Conservation (phyloP, 1,140 invertebrate species). For the Acromyrmex echinatior region DNA sequence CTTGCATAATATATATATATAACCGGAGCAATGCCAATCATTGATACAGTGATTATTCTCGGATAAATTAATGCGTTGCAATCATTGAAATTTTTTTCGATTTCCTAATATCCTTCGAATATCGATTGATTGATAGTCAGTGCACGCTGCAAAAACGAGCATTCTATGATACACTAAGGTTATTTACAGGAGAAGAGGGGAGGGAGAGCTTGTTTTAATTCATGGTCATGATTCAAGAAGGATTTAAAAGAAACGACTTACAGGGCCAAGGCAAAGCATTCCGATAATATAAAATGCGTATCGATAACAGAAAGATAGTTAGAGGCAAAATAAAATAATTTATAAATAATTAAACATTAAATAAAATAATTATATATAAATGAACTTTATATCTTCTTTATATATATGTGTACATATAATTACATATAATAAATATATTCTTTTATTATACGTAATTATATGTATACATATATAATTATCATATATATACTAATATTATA, state of each 20-base stretch:
- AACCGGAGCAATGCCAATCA: no score
- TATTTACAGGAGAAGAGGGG: conserved; percentile 30
- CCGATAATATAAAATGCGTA: neutral
- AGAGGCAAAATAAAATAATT: neutral
- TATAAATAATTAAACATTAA: neutral
- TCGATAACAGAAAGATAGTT: conserved; percentile 9
- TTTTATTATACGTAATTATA: no score
- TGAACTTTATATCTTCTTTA: no score
- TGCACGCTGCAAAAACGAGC: conserved; percentile 62
- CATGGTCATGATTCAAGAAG: conserved; percentile 57
- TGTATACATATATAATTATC: no score
- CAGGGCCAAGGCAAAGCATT: neutral
- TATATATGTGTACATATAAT: no score
- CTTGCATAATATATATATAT: no score
- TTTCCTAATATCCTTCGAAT: conserved; percentile 39
- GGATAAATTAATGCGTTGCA: no score
- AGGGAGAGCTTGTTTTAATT: conserved; percentile 58
- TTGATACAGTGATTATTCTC: no score
- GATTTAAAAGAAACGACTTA: conserved; percentile 9
- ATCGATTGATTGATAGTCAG: conserved; percentile 43
- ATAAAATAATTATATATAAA: neutral
- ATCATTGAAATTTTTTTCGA: neutral
- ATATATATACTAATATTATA: no score
- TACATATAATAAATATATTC: no score
- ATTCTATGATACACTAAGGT: conserved; percentile 66